These are phyloP conservation scores for Climacteris rufus DNA, from an alignment of 2,113 vertebrate species.

Conservation along the genomic window DNA sequence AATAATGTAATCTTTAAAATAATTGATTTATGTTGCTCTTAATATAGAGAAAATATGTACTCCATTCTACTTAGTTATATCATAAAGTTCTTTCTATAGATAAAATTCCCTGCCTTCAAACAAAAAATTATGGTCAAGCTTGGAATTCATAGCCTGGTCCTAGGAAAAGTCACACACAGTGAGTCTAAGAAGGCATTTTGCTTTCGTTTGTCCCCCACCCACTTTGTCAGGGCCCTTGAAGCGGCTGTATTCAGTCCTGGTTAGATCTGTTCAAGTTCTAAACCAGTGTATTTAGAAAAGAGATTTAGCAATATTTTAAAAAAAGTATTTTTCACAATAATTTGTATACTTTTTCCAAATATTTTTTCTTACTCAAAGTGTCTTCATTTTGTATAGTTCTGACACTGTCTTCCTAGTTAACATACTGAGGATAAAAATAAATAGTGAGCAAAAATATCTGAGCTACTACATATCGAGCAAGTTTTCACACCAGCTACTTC, in stretches of 20 bases:
- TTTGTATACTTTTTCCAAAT: not conserved
- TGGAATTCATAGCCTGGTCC: not conserved
- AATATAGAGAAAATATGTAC: not conserved
- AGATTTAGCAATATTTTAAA: not conserved
- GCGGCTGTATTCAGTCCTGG: not conserved
- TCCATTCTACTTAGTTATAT: not conserved
- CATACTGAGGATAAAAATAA: conserved; percentile 49
- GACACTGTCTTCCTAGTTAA: conserved; percentile 28
- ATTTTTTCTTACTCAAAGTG: not conserved
- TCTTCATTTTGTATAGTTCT: conserved; percentile 20
- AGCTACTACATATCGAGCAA: conserved; percentile 25
- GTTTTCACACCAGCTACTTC: conserved; percentile 42
- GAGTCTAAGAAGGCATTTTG: not conserved
- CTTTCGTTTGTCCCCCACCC: not conserved
- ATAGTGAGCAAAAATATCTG: conserved; percentile 42
- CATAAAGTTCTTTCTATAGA: not conserved
- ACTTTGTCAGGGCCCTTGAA: not conserved
- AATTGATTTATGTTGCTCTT: not conserved
- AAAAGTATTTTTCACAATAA: not conserved
- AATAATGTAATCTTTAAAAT: not conserved
- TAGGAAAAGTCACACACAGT: not conserved
- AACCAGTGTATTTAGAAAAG: not conserved
- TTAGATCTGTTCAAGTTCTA: not conserved
- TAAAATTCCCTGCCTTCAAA: not conserved
- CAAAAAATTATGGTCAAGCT: not conserved